These are phyloP conservation scores for Grus americana DNA, from an alignment of 2,113 vertebrate species.

Conservation along the genomic window DNA sequence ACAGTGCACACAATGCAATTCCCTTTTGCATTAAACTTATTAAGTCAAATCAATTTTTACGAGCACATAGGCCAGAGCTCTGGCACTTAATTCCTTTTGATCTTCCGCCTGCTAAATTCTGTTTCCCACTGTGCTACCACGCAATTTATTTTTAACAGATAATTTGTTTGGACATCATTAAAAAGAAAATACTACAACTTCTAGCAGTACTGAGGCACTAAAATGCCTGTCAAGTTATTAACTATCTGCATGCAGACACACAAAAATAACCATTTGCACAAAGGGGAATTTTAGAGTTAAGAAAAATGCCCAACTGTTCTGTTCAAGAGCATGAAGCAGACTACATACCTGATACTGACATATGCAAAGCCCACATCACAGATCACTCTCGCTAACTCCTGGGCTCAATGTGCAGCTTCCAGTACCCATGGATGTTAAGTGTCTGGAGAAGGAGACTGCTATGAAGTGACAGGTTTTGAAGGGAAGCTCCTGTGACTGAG, in stretches of 20 bases:
- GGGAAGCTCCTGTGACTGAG: background rate
- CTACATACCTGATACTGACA: background rate
- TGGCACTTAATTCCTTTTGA: constrained; percentile 66
- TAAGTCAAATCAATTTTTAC: constrained; percentile 72
- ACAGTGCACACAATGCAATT: constrained; percentile 21
- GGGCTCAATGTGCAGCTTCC: background rate
- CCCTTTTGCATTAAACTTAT: constrained; percentile 56
- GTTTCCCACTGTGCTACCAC: constrained; percentile 39
- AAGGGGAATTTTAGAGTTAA: background rate
- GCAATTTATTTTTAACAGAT: constrained; percentile 64
- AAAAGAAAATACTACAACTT: constrained; percentile 33
- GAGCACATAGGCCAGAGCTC: background rate
- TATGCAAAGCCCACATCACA: background rate
- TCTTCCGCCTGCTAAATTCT: constrained; percentile 39
- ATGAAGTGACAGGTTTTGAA: background rate
- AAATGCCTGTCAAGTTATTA: background rate
- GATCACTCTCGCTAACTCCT: background rate
- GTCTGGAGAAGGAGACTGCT: background rate
- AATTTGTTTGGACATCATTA: constrained; percentile 68
- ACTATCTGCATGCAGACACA: background rate
- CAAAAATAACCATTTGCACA: background rate
- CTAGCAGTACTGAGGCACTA: background rate
- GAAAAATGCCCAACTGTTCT: background rate
- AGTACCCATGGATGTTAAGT: background rate
- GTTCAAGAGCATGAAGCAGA: background rate